Percentiles rank a stretch among this genome's conserved stretches.
These are phyloP conservation scores for Plebejus anna DNA, from an alignment of 2,888 invertebrate genomes.

Conservation along the genomic window DNA sequence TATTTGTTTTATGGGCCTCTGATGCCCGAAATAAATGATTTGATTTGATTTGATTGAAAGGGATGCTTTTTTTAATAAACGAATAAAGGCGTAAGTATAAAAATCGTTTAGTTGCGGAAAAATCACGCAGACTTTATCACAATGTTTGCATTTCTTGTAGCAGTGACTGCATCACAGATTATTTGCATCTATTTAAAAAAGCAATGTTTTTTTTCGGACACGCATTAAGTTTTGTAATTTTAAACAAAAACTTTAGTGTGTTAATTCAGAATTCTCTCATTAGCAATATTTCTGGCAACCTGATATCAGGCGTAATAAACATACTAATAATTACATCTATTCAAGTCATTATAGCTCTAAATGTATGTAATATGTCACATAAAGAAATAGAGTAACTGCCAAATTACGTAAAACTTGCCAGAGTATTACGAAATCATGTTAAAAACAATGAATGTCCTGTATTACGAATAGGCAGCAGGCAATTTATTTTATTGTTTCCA, in stretches of 20 bases:
- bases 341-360: background rate
- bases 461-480: background rate
- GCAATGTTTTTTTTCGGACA: too few species aligned
- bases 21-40: too few species aligned
- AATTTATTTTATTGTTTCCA: background rate
- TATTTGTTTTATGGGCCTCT: too few species aligned
- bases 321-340: background rate
- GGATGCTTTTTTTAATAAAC: conserved; percentile 44
- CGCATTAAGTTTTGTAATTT: background rate
- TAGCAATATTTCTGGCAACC: background rate
- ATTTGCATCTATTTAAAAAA: too few species aligned
- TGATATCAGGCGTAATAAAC: background rate
- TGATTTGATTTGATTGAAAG: conserved; percentile 43
- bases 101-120: background rate
- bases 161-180: too few species aligned
- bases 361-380: background rate
- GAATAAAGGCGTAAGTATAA: background rate
- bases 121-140: too few species aligned
- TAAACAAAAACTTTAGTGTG: background rate
- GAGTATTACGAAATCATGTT: background rate
- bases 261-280: background rate
- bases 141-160: too few species aligned
- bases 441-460: background rate
- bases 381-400: background rate
- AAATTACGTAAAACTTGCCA: background rate